Conservation (phyloP, 1,140 invertebrate species). For the Glossosoma conforme region DNA sequence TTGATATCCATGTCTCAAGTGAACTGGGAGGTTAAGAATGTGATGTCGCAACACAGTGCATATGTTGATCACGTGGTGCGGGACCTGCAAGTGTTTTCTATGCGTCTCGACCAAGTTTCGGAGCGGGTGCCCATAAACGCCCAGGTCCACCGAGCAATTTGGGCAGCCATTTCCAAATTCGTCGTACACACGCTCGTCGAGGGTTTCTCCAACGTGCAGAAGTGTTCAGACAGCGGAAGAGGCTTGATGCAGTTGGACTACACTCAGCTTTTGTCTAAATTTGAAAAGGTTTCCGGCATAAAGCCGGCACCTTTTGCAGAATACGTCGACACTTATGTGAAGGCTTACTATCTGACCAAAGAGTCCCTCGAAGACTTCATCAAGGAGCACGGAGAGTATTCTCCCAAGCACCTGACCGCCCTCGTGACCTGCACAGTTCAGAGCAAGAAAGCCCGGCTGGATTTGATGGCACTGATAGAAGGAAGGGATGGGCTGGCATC, state of each 20-base stretch:
- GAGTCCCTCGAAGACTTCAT: conserved; percentile 86
- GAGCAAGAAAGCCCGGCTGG: conserved; percentile 79
- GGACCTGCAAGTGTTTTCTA: conserved; percentile 74
- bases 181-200: conserved; percentile 85
- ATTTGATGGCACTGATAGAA: conserved; percentile 69
- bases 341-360: conserved; percentile 93
- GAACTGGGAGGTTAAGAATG: conserved; percentile 93
- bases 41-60: conserved; percentile 90
- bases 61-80: conserved; percentile 78
- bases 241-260: conserved; percentile 98
- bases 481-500: conserved; percentile 32
- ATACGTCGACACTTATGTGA: conserved; percentile 92
- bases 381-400: conserved; percentile 83
- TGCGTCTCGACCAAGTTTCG: conserved; percentile 66
- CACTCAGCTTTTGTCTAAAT: conserved; percentile 87
- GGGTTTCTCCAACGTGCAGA: conserved; percentile 86
- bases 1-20: conserved; percentile 84
- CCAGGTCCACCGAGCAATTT: conserved; percentile 67
- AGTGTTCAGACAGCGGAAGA: conserved; percentile 93
- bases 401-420: conserved; percentile 76
- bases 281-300: conserved; percentile 78
- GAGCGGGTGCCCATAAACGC: conserved; percentile 63
- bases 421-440: conserved; percentile 83
- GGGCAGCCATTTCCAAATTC: conserved; percentile 82
- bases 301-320: conserved; percentile 84